These are phyloP conservation scores for Syngnathoides biaculeatus DNA, from an alignment of 2,113 vertebrate species.

Conservation along the genomic window DNA sequence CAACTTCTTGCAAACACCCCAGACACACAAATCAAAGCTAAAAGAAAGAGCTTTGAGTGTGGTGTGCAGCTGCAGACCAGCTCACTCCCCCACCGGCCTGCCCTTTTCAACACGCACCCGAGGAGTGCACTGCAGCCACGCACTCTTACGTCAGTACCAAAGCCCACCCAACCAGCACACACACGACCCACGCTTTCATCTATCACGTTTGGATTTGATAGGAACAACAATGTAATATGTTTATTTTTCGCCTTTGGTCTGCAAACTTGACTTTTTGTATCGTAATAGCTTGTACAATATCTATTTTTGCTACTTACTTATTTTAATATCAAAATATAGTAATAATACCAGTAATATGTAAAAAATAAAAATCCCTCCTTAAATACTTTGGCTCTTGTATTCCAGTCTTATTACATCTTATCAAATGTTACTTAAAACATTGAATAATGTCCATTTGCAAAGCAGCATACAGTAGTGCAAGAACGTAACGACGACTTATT, in stretches of 20 bases:
- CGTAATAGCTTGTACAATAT: background rate
- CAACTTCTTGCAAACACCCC: background rate
- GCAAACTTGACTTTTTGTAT: background rate
- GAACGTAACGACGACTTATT: background rate
- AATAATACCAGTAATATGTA: no score
- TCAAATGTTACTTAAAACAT: no score
- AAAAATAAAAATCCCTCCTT: no score
- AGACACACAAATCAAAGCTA: background rate
- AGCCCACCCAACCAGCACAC: background rate
- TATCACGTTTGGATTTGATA: background rate
- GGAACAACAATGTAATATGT: background rate
- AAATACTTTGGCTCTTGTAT: no score
- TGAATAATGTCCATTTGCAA: no score
- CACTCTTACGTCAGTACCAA: background rate
- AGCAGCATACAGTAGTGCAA: background rate
- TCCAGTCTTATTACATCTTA: no score
- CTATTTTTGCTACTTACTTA: background rate
- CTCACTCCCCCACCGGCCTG: background rate
- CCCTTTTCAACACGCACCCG: slow-evolving; percentile 22
- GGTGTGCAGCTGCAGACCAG: background rate
- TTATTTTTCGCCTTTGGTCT: background rate
- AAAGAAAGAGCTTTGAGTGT: background rate
- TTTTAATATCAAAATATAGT: background rate
- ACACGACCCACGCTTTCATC: background rate
- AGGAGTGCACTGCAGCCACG: background rate